Evolutionary conservation across 2,797 vertebrate species (phyloP), one percentile per base, ranked within the genome.

Genomic region (Sebastes oblongus): DNA sequence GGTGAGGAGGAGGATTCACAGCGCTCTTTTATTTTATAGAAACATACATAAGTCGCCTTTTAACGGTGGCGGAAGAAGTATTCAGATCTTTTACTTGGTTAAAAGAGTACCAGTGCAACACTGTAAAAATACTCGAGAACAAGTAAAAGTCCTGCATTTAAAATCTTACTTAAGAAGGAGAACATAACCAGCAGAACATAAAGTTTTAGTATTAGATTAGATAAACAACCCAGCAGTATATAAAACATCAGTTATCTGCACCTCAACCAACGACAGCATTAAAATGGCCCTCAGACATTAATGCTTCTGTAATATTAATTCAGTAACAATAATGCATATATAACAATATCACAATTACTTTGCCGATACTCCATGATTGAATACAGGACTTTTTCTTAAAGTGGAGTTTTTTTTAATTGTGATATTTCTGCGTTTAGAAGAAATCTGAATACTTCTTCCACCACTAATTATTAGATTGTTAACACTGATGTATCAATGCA

Each of bases 1-100:
- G 97, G 97, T 98, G 96, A 95, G 95, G 54, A 69, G 56, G 42
- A 68, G 25, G 62, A 74, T 7, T 64, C 71, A 29, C 46, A 39
- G 14, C 34, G 2, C 11, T 61, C 2, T 61, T 42, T 22, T 8
- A 66, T 36, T 72, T 73, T 13, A 71, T 66, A 27, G 10, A 25
- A 34, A 64, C 61, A 58, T 20, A 80, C n/a, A 77, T n/a, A 52
- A 2, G 5, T 39, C 0, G 1, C n/a, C 22, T 64, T 65, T 72
- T 18, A 42, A 6, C 32, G 64, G 30, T 1, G 27, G 8, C 1
- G 12, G 39, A 64, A 13, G 18, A 73, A 42, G 32, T 46, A 39
- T 58, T 72, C 8, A n/a, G 6, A 39, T 64, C 6, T 9, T 46
- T 39, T 4, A 30, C 30, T 36, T 2, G 1, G 54, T 32, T 20